Conservation (phyloP, 2,888 invertebrate genomes). For the Parasteatoda lunata region DNA sequence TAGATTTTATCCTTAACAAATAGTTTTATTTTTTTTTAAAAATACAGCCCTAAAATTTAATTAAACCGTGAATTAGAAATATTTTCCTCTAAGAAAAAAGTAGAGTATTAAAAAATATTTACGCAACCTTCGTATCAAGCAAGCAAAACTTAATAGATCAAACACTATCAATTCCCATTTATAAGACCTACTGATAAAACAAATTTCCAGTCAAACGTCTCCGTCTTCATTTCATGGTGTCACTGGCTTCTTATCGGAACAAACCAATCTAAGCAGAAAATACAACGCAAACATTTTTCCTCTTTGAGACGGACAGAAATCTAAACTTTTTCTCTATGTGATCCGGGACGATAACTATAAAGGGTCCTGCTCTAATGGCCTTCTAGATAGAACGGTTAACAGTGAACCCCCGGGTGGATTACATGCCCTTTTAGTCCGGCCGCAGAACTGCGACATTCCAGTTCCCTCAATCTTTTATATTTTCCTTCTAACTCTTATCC, state of each 20-base stretch:
- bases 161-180: too few species aligned
- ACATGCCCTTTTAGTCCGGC: conserved; percentile 54
- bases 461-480: conserved; percentile 7
- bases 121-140: too few species aligned
- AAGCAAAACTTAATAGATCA: too few species aligned
- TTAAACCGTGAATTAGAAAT: too few species aligned
- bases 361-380: conserved; percentile 45
- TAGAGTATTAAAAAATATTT: too few species aligned
- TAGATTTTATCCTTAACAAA: too few species aligned
- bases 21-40: too few species aligned
- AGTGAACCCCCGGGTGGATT: conserved; percentile 38
- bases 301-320: conserved; percentile 26
- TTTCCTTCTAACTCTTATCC: conserved; percentile 29
- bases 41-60: too few species aligned
- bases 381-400: conserved; percentile 16
- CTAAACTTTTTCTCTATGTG: conserved; percentile 28
- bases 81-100: too few species aligned
- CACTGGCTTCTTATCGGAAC: background rate
- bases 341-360: conserved; percentile 30
- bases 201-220: too few species aligned
- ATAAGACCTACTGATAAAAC: too few species aligned
- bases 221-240: too few species aligned
- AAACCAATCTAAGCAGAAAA: background rate
- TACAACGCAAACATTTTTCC: background rate
- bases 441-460: conserved; percentile 20